Percentiles rank a stretch among this genome's conserved stretches.
phyloP scores from a whole-genome alignment of 2,797 vertebrate genomes.

The Buphagus erythrorhynchus region DNA sequence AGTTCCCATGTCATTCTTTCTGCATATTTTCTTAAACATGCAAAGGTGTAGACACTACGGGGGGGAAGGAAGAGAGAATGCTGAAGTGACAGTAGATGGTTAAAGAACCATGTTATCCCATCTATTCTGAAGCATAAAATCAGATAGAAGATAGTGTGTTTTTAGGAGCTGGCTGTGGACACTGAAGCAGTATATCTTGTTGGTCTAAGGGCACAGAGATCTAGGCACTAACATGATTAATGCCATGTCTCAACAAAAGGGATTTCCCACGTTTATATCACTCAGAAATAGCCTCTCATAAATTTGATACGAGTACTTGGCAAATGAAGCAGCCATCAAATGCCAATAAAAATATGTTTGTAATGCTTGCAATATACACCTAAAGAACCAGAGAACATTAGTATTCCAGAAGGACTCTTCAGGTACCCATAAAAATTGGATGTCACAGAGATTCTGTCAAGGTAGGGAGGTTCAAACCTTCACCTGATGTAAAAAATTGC shows the following conservation, averaged over 20 bases:
- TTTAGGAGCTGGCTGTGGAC: constrained; percentile 69
- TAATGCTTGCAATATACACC: constrained; percentile 71
- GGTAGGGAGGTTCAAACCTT: constrained; percentile 45
- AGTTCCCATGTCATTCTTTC: neutral
- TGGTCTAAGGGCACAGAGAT: constrained; percentile 54
- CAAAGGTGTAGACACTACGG: neutral
- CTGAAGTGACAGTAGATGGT: neutral
- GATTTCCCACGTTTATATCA: constrained; percentile 63
- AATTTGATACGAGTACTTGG: constrained; percentile 73
- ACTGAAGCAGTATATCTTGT: constrained; percentile 64
- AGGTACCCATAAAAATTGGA: constrained; percentile 69
- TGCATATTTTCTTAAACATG: neutral
- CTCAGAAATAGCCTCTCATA: constrained; percentile 59
- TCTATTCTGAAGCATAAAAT: constrained; percentile 1
- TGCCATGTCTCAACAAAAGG: constrained; percentile 48
- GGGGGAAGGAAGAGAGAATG: neutral
- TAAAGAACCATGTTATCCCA: neutral
- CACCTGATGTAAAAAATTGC: neutral
- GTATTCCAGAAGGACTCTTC: constrained; percentile 69
- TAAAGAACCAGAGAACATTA: constrained; percentile 72
- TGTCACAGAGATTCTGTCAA: constrained; percentile 46
- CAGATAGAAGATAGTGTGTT: constrained; percentile 48
- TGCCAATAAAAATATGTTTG: constrained; percentile 76
- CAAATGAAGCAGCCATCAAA: constrained; percentile 73
- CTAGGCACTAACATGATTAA: constrained; percentile 65